Evolutionary conservation across 2,888 invertebrate species (phyloP).

Genomic region (Pedicia rivosa): DNA sequence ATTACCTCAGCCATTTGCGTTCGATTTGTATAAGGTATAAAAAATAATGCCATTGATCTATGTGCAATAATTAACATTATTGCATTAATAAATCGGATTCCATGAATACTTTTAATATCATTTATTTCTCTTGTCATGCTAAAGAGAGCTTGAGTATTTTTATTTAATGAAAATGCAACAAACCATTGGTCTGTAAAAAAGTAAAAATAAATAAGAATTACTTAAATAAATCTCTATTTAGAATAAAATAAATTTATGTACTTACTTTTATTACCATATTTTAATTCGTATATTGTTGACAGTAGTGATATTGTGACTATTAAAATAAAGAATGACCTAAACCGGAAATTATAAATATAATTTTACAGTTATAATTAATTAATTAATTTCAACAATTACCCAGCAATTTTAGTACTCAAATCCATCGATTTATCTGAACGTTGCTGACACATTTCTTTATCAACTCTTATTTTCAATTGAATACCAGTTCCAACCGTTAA

Average conservation of each 20-base stretch:
- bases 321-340: constrained; percentile 25
- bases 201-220: constrained; percentile 6
- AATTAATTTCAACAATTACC: constrained; percentile 23
- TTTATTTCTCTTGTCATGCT: constrained; percentile 32
- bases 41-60: constrained; percentile 56
- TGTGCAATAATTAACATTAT: constrained; percentile 44
- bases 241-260: background rate
- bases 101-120: constrained; percentile 47
- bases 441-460: constrained; percentile 44
- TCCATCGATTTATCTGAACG: constrained; percentile 27
- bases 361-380: background rate
- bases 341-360: constrained; percentile 7
- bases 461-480: constrained; percentile 38
- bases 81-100: constrained; percentile 48
- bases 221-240: constrained; percentile 3
- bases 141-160: constrained; percentile 38
- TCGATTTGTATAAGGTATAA: constrained; percentile 46
- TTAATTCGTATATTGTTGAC: constrained; percentile 27
- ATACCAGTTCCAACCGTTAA: constrained; percentile 38
- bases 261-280: constrained; percentile 6
- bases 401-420: constrained; percentile 32
- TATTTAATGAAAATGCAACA: constrained; percentile 43
- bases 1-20: constrained; percentile 50
- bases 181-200: constrained; percentile 33
- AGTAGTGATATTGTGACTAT: constrained; percentile 18